Evolutionary conservation across 1,140 invertebrate genomes (phyloP), one percentile per base, ranked within the genome.

Genomic region (Lamellibrachia luymesi): DNA sequence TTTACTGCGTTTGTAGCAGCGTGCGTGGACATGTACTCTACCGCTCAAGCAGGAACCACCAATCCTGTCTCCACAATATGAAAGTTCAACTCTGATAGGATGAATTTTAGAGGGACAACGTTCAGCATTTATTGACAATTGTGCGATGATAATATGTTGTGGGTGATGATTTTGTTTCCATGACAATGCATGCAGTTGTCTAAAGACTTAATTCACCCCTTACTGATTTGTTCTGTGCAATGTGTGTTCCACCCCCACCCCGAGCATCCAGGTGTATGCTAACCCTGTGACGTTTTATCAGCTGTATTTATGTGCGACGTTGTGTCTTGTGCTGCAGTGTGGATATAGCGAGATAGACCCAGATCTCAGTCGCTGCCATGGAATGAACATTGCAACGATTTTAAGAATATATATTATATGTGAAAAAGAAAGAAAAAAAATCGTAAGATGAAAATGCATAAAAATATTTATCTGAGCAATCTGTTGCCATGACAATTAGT

Each of bases 381-480:
- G 52, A 6, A 56, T 80, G 64, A 80, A 22, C 64, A 22, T 80
- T 80, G 64, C 64, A 80, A 80, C 64, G 64, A 80, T 80, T 80
- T 80, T 80, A 80, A 80, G 64, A 80, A 80, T 80, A 10, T 80
- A 80, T 80, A 80, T 80, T 80, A 38, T 38, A 80, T 80, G 64
- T 80, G 38, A 80, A 80, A 80, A 80, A 80, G 64, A 80, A 80
- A 80, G 52, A 56, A 80, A 80, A 38, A 80, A 80, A 80, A 80
- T 80, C 64, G 64, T 80, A 80, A 80, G 4, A 80, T 22, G 64
- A 80, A 80, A 80, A 80, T 80, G 64, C 64, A 80, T 22, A 80
- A 80, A 80, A 80, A 80, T 80, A 80, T 80, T 80, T 80, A 80
- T 80, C 64, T 80, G 64, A 80, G 64, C 64, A 80, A 80, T 80